These are phyloP conservation scores for Eupithecia pulchellata DNA, from an alignment of 2,888 invertebrate genomes.

Conservation along the genomic window DNA sequence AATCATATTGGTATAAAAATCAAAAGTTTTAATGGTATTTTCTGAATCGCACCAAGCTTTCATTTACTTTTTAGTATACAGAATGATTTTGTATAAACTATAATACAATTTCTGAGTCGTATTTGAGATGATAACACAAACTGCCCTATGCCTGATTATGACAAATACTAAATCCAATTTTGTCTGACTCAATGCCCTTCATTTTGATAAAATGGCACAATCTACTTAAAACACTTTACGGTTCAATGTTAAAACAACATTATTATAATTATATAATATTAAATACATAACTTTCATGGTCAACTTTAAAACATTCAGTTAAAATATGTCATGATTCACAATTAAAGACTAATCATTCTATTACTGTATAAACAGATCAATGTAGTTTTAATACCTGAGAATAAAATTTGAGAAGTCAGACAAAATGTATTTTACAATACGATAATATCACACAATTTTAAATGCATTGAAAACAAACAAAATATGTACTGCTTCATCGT, in stretches of 20 bases:
- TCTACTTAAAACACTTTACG: constrained; percentile 36
- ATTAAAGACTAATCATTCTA: constrained; percentile 62
- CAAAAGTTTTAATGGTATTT: constrained; percentile 86
- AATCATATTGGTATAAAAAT: constrained; percentile 84
- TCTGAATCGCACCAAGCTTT: constrained; percentile 86
- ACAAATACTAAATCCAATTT: constrained; percentile 75
- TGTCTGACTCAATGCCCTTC: constrained; percentile 79
- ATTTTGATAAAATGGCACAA: constrained; percentile 74
- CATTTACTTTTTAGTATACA: constrained; percentile 85
- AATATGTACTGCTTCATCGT: constrained; percentile 71
- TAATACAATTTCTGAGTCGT: constrained; percentile 76
- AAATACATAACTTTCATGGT: constrained; percentile 47
- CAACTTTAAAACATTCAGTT: constrained; percentile 50
- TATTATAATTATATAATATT: constrained; percentile 45
- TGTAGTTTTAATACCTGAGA: constrained; percentile 63
- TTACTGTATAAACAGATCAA: constrained; percentile 58
- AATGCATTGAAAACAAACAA: constrained; percentile 77
- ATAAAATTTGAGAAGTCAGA: constrained; percentile 80
- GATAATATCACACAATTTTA: constrained; percentile 85
- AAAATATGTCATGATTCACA: constrained; percentile 56
- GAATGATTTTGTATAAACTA: constrained; percentile 83
- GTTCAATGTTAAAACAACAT: constrained; percentile 38
- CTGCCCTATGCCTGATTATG: constrained; percentile 65
- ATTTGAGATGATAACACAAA: constrained; percentile 72
- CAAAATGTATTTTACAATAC: constrained; percentile 82